Evolutionary conservation across 1,140 invertebrate species (phyloP).

Genomic region (Pseudomyrmex dendroicus): DNA sequence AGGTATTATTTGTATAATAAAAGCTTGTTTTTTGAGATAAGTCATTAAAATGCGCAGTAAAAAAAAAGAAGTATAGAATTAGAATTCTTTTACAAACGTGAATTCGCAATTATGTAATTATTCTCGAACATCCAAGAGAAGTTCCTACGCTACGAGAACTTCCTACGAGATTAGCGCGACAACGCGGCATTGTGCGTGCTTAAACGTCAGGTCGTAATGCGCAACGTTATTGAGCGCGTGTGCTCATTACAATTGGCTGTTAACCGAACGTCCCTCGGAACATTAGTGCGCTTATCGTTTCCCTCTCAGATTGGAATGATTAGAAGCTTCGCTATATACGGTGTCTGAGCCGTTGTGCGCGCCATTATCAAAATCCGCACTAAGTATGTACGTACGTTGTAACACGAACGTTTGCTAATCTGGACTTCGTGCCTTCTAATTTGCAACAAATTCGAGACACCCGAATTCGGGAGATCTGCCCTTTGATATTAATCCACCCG

Average conservation of each 20-base stretch:
- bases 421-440: constrained; percentile 45
- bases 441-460: constrained; percentile 42
- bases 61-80: too few relatives aligned
- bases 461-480: neutral
- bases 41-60: too few relatives aligned
- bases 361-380: constrained; percentile 41
- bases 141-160: neutral
- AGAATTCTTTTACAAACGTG: neutral
- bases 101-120: neutral
- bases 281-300: constrained; percentile 49
- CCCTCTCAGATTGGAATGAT: constrained; percentile 47
- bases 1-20: neutral
- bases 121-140: neutral
- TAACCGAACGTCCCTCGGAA: constrained; percentile 42
- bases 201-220: constrained; percentile 2
- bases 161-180: neutral
- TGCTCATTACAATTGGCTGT: constrained; percentile 33
- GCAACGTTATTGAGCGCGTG: neutral
- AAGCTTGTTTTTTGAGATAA: neutral
- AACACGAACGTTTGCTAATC: constrained; percentile 49
- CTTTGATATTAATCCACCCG: constrained; percentile 48
- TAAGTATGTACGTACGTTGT: constrained; percentile 20
- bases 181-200: neutral
- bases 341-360: constrained; percentile 7
- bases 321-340: constrained; percentile 10